A percentile compares a stretch with the other conserved stretches of the same genome.
Evolutionary conservation across 1,140 invertebrate species (phyloP).

Genomic region (Chymomyza costata): DNA sequence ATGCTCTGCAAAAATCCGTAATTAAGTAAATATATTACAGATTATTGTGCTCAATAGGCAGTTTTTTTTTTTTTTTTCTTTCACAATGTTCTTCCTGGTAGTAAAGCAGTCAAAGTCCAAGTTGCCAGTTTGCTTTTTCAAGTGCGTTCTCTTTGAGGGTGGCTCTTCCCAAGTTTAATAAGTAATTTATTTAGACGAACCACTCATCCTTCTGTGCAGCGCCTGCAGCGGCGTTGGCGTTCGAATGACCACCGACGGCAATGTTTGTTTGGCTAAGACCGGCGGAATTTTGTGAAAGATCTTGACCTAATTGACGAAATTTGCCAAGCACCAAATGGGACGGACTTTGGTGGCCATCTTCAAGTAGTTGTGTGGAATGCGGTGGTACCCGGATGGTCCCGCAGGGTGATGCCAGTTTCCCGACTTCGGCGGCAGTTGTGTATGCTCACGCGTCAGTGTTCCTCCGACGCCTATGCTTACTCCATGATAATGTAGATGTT

Average conservation of each 20-base stretch:
- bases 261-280: conserved; percentile 65
- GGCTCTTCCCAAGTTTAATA: no score
- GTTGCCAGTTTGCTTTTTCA: no score
- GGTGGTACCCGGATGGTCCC: conserved; percentile 86
- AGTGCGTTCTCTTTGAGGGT: no score
- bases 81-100: conserved; percentile 18
- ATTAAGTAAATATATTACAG: conserved; percentile 69
- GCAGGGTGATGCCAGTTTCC: conserved; percentile 96
- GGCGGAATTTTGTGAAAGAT: conserved; percentile 70
- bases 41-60: conserved; percentile 72
- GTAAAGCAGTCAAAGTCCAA: no score
- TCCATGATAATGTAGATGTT: conserved; percentile 77
- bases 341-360: conserved; percentile 76
- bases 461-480: conserved; percentile 63
- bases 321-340: conserved; percentile 76
- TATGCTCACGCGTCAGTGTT: conserved; percentile 74
- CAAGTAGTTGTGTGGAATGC: conserved; percentile 75
- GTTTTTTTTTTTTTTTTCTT: conserved; percentile 39
- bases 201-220: conserved; percentile 82
- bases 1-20: conserved; percentile 75
- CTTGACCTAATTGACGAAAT: conserved; percentile 75
- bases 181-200: conserved; percentile 82
- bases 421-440: conserved; percentile 78
- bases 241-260: conserved; percentile 65
- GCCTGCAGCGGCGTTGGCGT: conserved; percentile 66